Conservation (phyloP, 2,113 vertebrate species). For the Myxocyprinus asiaticus region DNA sequence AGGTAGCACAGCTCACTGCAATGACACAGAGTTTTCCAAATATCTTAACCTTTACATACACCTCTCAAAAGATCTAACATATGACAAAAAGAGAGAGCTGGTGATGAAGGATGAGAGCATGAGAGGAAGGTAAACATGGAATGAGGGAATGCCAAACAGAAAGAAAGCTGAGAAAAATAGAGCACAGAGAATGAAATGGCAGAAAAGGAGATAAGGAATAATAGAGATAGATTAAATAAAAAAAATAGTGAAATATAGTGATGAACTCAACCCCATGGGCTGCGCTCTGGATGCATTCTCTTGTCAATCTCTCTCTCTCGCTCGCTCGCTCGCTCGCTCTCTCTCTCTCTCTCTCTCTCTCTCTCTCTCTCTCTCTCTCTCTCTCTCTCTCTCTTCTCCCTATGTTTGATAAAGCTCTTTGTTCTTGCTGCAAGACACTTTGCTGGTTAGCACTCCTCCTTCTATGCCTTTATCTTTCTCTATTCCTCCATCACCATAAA, state of each 20-base stretch:
- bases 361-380: conserved; percentile 1
- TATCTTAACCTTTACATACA: conserved; percentile 57
- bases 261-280: conserved; percentile 23
- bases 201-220: too few species aligned
- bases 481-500: neutral
- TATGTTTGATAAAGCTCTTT: conserved; percentile 1
- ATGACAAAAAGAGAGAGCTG: neutral
- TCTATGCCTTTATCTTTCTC: conserved; percentile 32
- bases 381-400: too few species aligned
- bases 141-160: neutral
- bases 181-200: neutral
- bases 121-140: conserved; percentile 30
- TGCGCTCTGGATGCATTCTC: neutral
- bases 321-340: too few species aligned
- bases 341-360: neutral
- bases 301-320: conserved; percentile 32
- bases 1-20: conserved; percentile 58
- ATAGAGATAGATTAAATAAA: too few species aligned
- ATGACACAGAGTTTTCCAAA: conserved; percentile 65
- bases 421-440: neutral
- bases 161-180: neutral
- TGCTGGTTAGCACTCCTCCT: conserved; percentile 16
- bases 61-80: conserved; percentile 43
- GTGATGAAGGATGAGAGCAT: conserved; percentile 1
- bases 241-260: neutral